These are phyloP conservation scores for Poecilia wingei DNA, from an alignment of 2,797 vertebrate genomes.

Conservation along the genomic window DNA sequence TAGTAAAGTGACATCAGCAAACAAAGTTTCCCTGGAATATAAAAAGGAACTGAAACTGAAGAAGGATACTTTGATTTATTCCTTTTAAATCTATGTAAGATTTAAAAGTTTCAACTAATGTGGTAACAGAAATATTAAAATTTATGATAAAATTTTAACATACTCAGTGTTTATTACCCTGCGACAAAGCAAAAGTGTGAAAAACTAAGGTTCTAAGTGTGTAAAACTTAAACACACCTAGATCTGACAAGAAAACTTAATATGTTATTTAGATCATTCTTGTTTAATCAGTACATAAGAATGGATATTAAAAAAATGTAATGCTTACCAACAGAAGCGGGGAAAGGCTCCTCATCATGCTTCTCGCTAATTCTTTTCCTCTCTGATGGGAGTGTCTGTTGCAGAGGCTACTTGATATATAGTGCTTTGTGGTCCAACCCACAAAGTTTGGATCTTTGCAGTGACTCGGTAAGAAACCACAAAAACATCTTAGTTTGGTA, in stretches of 20 bases:
- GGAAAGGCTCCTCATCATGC: slow-evolving; percentile 54
- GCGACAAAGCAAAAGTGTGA: not conserved
- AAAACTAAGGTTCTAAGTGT: not conserved
- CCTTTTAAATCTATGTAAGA: not conserved
- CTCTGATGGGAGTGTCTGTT: not conserved
- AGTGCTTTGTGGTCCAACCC: slow-evolving; percentile 37
- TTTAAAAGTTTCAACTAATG: not conserved
- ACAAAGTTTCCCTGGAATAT: not conserved
- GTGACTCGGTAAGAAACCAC: not conserved
- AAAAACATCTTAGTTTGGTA: not conserved
- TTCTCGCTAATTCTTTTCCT: slow-evolving; percentile 13
- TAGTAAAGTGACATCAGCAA: not conserved
- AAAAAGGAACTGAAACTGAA: not conserved
- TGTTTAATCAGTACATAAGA: not conserved
- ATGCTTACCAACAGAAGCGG: slow-evolving; percentile 67
- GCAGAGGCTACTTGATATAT: not conserved
- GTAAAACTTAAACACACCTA: not conserved
- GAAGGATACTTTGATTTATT: not conserved
- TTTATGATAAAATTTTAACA: not conserved
- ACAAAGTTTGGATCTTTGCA: slow-evolving; percentile 28
- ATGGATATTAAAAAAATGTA: not conserved
- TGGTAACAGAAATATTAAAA: not conserved
- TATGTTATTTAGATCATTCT: not conserved
- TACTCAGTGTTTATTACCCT: not conserved
- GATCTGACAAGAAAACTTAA: not conserved